phyloP scores from a whole-genome alignment of 1,140 invertebrate genomes.

The Adoxophyes honmai region DNA sequence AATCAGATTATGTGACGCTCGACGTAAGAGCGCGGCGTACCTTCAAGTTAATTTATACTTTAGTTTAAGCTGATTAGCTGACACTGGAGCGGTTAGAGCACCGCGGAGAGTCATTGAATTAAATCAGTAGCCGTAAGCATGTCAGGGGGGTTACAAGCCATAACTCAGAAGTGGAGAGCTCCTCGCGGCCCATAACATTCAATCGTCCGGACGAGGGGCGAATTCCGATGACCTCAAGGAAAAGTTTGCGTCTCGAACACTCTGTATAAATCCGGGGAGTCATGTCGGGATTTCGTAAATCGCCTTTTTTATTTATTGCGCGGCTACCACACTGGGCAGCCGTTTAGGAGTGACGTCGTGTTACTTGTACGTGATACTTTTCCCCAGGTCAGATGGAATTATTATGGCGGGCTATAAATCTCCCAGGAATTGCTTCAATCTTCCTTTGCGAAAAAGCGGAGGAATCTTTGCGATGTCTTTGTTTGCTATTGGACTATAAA shows the following conservation, averaged over 20 bases:
- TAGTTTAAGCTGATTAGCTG: too few relatives aligned
- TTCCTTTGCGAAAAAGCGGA: conserved; percentile 3
- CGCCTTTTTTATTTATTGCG: conserved; percentile 67
- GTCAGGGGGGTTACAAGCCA: conserved; percentile 43
- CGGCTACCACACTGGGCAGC: conserved; percentile 41
- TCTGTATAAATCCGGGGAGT: conserved; percentile 65
- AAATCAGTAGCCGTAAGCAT: conserved; percentile 45
- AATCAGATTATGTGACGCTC: too few relatives aligned
- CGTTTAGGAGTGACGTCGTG: conserved; percentile 45
- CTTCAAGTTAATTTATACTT: too few relatives aligned
- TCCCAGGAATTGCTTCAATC: conserved; percentile 9
- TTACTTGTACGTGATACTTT: conserved; percentile 39
- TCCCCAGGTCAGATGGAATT: conserved; percentile 24
- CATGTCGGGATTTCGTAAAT: conserved; percentile 69
- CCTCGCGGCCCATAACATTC: conserved; percentile 67
- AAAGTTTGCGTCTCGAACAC: conserved; percentile 60
- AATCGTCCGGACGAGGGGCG: conserved; percentile 66
- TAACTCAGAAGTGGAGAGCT: conserved; percentile 61
- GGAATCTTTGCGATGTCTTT: conserved; percentile 6
- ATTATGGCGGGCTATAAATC: conserved; percentile 12
- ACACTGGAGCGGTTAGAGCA: conserved; percentile 27
- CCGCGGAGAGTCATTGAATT: conserved; percentile 33
- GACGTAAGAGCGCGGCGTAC: too few relatives aligned
- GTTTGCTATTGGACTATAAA: conserved; percentile 15
- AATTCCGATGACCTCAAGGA: conserved; percentile 69